These are phyloP conservation scores for Mantis religiosa DNA, from an alignment of 2,888 invertebrate genomes.

Conservation along the genomic window DNA sequence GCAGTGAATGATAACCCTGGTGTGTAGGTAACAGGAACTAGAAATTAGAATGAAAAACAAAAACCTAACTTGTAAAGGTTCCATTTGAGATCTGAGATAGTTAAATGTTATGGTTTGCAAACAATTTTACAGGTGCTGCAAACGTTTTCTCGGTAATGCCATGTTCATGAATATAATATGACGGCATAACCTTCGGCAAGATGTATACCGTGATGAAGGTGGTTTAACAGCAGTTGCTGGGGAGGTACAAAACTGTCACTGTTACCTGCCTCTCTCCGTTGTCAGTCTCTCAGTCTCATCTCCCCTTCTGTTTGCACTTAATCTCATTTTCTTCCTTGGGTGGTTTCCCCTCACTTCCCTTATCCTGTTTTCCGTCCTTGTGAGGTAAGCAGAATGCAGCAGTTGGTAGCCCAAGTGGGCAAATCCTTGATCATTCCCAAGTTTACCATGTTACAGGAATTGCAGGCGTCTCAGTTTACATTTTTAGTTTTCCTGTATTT, in stretches of 20 bases:
- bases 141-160: neutral
- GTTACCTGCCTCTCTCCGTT: constrained; percentile 17
- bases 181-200: neutral
- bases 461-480: neutral
- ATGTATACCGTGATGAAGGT: neutral
- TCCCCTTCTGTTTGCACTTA: constrained; percentile 8
- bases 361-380: constrained; percentile 21
- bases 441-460: neutral
- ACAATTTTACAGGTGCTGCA: neutral
- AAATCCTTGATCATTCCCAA: neutral
- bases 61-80: too few relatives aligned
- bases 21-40: too few relatives aligned
- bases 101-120: too few relatives aligned
- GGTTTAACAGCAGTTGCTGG: neutral
- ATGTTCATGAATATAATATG: neutral
- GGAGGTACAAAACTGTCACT: neutral
- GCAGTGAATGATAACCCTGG: too few relatives aligned
- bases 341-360: constrained; percentile 7
- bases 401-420: neutral
- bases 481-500: too few relatives aligned
- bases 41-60: too few relatives aligned
- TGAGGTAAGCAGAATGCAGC: neutral
- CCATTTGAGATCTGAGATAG: too few relatives aligned
- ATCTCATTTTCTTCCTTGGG: neutral
- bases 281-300: constrained; percentile 4